These are phyloP conservation scores for Portevinia maculata DNA, from an alignment of 2,888 invertebrate genomes.

Conservation along the genomic window DNA sequence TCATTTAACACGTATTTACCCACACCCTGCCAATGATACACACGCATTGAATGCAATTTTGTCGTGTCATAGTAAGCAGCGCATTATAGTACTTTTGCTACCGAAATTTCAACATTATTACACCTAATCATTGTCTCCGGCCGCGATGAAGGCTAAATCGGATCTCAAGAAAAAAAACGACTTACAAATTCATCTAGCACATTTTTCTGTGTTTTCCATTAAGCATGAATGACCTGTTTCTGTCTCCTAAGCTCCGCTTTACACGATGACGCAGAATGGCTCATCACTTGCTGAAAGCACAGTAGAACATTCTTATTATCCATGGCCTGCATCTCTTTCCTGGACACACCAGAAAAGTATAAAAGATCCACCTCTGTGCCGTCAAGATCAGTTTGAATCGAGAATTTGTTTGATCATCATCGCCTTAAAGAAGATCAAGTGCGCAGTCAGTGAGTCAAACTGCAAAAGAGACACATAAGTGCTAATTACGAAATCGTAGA, in stretches of 20 bases:
- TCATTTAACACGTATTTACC: too few species aligned
- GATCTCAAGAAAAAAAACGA: conserved; percentile 36
- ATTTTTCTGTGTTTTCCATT: conserved; percentile 55
- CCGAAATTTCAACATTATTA: conserved; percentile 8
- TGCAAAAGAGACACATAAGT: conserved; percentile 8
- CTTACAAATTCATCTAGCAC: conserved; percentile 52
- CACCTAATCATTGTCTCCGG: conserved; percentile 21
- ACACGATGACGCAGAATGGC: conserved; percentile 31
- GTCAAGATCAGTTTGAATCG: conserved; percentile 56
- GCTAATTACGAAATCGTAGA: conserved; percentile 26
- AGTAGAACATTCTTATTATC: conserved; percentile 33
- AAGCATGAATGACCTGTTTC: conserved; percentile 26
- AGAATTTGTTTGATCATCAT: conserved; percentile 58
- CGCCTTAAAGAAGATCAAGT: conserved; percentile 27
- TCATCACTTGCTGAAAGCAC: not conserved
- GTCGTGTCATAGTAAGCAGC: not conserved
- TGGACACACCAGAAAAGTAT: conserved; percentile 34
- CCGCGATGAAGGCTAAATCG: conserved; percentile 46
- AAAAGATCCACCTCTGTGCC: conserved; percentile 41
- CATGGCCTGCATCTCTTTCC: conserved; percentile 44
- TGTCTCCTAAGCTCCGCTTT: not conserved
- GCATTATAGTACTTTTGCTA: not conserved
- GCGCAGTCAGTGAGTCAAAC: conserved; percentile 3
- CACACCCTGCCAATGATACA: too few species aligned
- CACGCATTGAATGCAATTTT: not conserved